Base-by-base conservation (phyloP, 2,113 vertebrate genomes). In the Pollimyrus isidori region DNA sequence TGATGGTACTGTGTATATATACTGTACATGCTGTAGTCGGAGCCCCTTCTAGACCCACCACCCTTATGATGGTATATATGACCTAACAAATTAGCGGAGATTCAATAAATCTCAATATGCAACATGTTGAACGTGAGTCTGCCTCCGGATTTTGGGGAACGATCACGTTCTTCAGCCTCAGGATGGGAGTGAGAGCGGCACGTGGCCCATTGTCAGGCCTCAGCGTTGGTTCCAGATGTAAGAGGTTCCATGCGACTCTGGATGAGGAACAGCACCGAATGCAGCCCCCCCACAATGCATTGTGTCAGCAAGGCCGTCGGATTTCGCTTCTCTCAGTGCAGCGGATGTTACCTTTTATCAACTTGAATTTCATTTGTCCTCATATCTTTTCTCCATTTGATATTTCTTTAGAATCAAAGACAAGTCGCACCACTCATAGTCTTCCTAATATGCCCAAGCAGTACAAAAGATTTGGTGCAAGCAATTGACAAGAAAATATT, bases 321-420 rank as follows among this genome's bases (percentile, higher is more conserved):
- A 92, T 94, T 94, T 90, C 92, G 90, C 86, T 87, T 91, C 87
- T 89, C 91, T 89, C 89, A 87, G 92, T 92, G 91, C 92, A 90
- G 91, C n/a, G 26, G 91, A 91, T 69, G 35, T 91, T 91, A 89
- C 93, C 90, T 93, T 93, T 91, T 90, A 90, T 93, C 91, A 93
- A 93, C 91, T 93, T 94, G 92, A 94, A 95, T 94, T 94, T 92
- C 94, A 93, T 94, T 94, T 91, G 92, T 94, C 93, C 94, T 93
- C 93, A 89, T 92, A 87, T 89, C 86, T 90, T 92, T 94, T 92
- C 62, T 94, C 93, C 91, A 89, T 91, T 90, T 91, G 88, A 92
- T 91, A 93, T 92, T 93, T 92, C 91, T 93, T 92, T 88, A 91
- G 93, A 92, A 92, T 90, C 42, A 89, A 90, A 88, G 86, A 92